Base-by-base conservation (phyloP, 2,797 vertebrate species). In the Adrianichthys oophorus region DNA sequence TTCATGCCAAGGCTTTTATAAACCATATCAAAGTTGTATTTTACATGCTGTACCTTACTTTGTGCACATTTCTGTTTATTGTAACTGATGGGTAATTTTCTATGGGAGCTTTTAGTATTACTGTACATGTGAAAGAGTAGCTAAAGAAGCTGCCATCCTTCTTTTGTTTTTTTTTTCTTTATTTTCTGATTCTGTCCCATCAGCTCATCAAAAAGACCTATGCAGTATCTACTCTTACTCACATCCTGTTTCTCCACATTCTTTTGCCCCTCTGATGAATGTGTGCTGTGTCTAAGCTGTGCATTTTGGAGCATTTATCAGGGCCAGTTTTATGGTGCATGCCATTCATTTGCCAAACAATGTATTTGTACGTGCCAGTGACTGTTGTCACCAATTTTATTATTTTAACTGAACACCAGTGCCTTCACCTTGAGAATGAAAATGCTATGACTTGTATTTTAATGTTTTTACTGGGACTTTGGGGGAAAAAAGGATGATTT, bases 391-490 rank as follows among this genome's bases (percentile, higher is more conserved):
- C 45, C 24, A 4, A 14, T 56, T 66, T 60, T 52, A 59, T 52
- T 15, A 48, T 73, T 65, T 41, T 68, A 41, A 61, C 53, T 52
- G 41, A 70, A 73, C 29, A 72, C 64, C 68, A 62, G 87, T 90
- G 89, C 89, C 89, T 90, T 90, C 51, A 78, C 72, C 63, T 58
- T 59, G 52, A 77, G 71, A 85, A 77, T 80, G 62, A 80, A 69
- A 62, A 51, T 37, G 32, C 32, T 37, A 4, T 16, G 75, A 65
- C 64, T 66, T 72, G 45, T 76, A 65, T 80, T 80, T 64, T 19
- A 59, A 62, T 40, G 40, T 71, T 72, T 80, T 71, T 59, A 57
- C 52, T 74, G 59, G 13, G 21, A 73, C 58, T 51, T 73, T 68
- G 32, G 32, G 32, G 7, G 32, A 3, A 12, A 8, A 12, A 32